Evolutionary conservation across 2,888 invertebrate species (phyloP).

Genomic region (Galerucella pusilla): DNA sequence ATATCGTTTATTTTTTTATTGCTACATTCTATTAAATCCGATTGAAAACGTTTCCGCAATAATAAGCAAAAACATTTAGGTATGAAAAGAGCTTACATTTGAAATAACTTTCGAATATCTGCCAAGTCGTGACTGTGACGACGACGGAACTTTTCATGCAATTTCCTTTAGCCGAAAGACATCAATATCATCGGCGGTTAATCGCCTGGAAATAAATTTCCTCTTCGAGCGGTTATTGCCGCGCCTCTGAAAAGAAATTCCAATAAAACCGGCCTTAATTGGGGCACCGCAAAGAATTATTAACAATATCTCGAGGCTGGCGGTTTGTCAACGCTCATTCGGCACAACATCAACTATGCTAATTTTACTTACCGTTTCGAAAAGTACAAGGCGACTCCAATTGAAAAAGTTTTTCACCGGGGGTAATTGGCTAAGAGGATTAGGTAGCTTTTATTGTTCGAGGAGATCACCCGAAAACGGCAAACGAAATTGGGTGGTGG

Average conservation of each 20-base stretch:
- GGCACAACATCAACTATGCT: conserved; percentile 34
- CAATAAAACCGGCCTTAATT: conserved; percentile 39
- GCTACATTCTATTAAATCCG: neutral
- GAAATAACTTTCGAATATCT: conserved; percentile 23
- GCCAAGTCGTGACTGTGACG: conserved; percentile 18
- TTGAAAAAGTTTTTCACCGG: conserved; percentile 39
- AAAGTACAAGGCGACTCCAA: conserved; percentile 34
- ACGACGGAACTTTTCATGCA: conserved; percentile 34
- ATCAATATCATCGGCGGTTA: conserved; percentile 41
- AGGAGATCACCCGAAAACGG: conserved; percentile 17
- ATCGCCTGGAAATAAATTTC: conserved; percentile 43
- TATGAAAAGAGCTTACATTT: conserved; percentile 18
- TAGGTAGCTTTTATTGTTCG: conserved; percentile 30
- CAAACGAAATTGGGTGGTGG: neutral
- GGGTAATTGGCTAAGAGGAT: conserved; percentile 38
- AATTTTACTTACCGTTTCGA: conserved; percentile 37
- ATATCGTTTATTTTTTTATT: conserved; percentile 25
- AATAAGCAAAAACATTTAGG: conserved; percentile 23
- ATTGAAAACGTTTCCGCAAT: conserved; percentile 14
- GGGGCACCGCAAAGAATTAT: conserved; percentile 28
- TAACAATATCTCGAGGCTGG: conserved; percentile 30
- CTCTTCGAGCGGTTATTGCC: conserved; percentile 34
- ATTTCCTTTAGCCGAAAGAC: conserved; percentile 36
- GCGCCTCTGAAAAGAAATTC: conserved; percentile 34
- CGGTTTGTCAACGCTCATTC: conserved; percentile 31